Evolutionary conservation across 2,888 invertebrate species (phyloP), one percentile per base, ranked within the genome.

Genomic region (Pardosa pseudoannulata): DNA sequence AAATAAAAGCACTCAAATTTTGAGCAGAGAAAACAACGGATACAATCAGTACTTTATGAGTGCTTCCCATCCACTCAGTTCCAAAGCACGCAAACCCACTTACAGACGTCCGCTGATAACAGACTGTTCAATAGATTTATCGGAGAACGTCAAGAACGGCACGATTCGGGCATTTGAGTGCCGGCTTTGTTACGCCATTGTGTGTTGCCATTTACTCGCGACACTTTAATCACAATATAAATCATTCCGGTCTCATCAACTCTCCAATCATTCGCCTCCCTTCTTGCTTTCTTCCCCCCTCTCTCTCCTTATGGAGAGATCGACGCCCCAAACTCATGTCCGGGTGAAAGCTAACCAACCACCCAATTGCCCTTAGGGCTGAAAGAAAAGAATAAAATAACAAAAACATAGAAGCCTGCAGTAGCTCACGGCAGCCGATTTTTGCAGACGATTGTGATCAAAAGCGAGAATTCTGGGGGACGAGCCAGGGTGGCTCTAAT

Each of bases 331-430:
- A 16, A 27, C 46, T 28, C 32, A 56, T 50, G 79, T 79, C 79
- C 79, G 79, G 79, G 79, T 79, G 70, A 79, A 79, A 70, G 70
- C 62, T 2, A 67, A 67, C 27, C 27, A 46, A 41, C 41, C 70
- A 41, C 68, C 67, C 31, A 56, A 16, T 56, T 16, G 23, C 56
- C 56, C 16, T 16, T 23, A 23, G 23, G 56, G 56, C 23, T 56
- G 1, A 3, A 23, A 56, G 3, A 23, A 19, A 23, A 23, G 56
- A 56, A n/a, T n/a, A n/a, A n/a, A n/a, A n/a, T 3, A 46, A 46
- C 9, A 9, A 56, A 56, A 56, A 56, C 56, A 23, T 36, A 5
- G 9, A 7, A 7, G 36, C 36, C 36, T 23, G 16, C 23, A 23
- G 56, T 23, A 56, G 56, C 56, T 56, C 16, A 46, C 16, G 16